Conservation (phyloP, 2,888 invertebrate genomes). For the Thymelicus sylvestris region DNA sequence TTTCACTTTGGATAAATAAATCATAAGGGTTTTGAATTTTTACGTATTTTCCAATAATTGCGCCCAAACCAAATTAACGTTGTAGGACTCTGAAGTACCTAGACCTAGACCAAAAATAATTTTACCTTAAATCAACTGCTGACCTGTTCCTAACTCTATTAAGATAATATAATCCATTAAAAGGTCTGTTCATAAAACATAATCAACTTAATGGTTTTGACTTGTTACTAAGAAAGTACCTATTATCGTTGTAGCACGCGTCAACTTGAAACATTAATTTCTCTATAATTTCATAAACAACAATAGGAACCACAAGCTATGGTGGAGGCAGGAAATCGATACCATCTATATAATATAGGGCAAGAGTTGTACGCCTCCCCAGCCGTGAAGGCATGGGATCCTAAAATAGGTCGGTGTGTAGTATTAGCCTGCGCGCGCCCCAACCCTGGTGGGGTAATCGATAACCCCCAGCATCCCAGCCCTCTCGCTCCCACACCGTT, state of each 20-base stretch:
- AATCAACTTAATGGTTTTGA: too few species aligned
- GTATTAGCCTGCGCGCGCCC: slow-evolving; percentile 55
- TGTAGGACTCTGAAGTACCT: too few species aligned
- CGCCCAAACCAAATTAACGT: too few species aligned
- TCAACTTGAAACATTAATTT: background rate
- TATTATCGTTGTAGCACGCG: background rate
- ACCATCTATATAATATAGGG: slow-evolving; percentile 32
- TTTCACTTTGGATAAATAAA: too few species aligned
- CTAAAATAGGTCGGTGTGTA: slow-evolving; percentile 45
- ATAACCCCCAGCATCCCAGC: slow-evolving; percentile 70
- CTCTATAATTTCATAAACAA: slow-evolving; percentile 7
- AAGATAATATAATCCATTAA: background rate
- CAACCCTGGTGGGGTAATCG: slow-evolving; percentile 77
- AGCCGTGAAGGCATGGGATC: slow-evolving; percentile 30
- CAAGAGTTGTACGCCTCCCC: slow-evolving; percentile 30
- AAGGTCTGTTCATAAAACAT: background rate
- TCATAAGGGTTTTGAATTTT: too few species aligned
- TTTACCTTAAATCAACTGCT: too few species aligned
- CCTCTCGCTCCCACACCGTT: slow-evolving; percentile 58
- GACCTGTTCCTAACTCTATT: too few species aligned
- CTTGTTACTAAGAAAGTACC: too few species aligned
- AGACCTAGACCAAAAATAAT: too few species aligned
- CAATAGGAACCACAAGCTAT: slow-evolving; percentile 23
- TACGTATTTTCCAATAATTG: too few species aligned
- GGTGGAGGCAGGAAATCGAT: slow-evolving; percentile 37